Conservation (phyloP, 2,888 invertebrate genomes). For the Ptychoptera contaminata region DNA sequence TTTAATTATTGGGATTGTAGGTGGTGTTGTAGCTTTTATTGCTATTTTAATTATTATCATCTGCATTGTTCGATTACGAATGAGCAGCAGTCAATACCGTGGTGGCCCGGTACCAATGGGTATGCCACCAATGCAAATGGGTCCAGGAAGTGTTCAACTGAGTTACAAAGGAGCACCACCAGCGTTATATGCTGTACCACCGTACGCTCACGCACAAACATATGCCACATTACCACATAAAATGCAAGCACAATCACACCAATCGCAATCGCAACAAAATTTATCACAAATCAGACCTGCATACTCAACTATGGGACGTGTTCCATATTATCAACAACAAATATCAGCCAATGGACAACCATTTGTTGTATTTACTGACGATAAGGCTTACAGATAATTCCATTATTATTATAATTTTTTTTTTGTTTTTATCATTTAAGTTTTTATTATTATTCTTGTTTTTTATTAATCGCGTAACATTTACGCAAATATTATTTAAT, state of each 20-base stretch:
- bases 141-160: slow-evolving; percentile 40
- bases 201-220: slow-evolving; percentile 40
- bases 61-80: slow-evolving; percentile 64
- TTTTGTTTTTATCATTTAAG: background rate
- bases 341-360: slow-evolving; percentile 22
- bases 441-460: background rate
- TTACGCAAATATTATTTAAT: slow-evolving; percentile 17
- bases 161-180: slow-evolving; percentile 33
- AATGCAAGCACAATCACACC: slow-evolving; percentile 25
- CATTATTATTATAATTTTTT: slow-evolving; percentile 8
- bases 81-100: slow-evolving; percentile 51
- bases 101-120: slow-evolving; percentile 51
- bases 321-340: slow-evolving; percentile 34
- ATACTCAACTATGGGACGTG: slow-evolving; percentile 46
- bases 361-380: slow-evolving; percentile 30
- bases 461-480: slow-evolving; percentile 24
- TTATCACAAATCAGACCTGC: slow-evolving; percentile 32
- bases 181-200: slow-evolving; percentile 41
- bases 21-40: slow-evolving; percentile 82
- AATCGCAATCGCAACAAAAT: slow-evolving; percentile 21
- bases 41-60: slow-evolving; percentile 77
- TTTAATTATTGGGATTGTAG: slow-evolving; percentile 87
- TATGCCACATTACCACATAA: slow-evolving; percentile 54
- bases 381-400: slow-evolving; percentile 30
- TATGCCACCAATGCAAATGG: slow-evolving; percentile 33